Base-by-base conservation (phyloP, 2,797 vertebrate genomes). In the Cynodonichthys magdalenae region DNA sequence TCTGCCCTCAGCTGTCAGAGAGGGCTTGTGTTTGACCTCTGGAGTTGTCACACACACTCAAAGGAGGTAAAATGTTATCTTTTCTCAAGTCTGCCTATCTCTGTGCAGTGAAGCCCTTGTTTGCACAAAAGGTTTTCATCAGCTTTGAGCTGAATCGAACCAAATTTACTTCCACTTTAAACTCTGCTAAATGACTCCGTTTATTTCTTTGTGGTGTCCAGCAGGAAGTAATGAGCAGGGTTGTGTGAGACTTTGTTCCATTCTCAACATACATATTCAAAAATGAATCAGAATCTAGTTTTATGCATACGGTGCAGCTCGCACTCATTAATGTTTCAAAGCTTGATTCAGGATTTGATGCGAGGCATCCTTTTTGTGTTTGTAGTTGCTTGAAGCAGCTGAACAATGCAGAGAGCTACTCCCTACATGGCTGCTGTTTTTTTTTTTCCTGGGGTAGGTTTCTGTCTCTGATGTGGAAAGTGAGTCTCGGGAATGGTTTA, bases 391-490 rank as follows among this genome's bases (percentile, higher is more conserved):
- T 63, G 66, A 73, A 81, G 28, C 47, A 15, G 27, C 44, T 53
- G 15, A 52, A 48, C 63, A 3, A 56, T 15, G 36, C 54, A 5
- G 39, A 66, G 59, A 63, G 57, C 53, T 51, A 9, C 50, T 73
- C 56, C 79, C 69, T 24, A 62, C 59, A 1, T 1, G 17, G 62
- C 69, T 76, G 31, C 24, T 2, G 24, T 24, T 24, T 24, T 24
- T 24, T 24, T 24, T 24, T 24, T 24, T 75, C 76, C 56, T 41
- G 31, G 63, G 6, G n/a, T 55, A 60, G 49, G 55, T 29, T 60
- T 71, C 49, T 73, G 53, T 52, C 74, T 87, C 72, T 82, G 86
- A 85, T 84, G 80, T 82, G 83, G 70, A 85, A 82, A 84, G 70
- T 4, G 70, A 77, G 71, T 66, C 70, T 79, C 69, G 51, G 71